A percentile compares a stretch with the other conserved stretches of the same genome.
phyloP scores from a whole-genome alignment of 2,888 invertebrate genomes.

The Phytoseiulus persimilis region DNA sequence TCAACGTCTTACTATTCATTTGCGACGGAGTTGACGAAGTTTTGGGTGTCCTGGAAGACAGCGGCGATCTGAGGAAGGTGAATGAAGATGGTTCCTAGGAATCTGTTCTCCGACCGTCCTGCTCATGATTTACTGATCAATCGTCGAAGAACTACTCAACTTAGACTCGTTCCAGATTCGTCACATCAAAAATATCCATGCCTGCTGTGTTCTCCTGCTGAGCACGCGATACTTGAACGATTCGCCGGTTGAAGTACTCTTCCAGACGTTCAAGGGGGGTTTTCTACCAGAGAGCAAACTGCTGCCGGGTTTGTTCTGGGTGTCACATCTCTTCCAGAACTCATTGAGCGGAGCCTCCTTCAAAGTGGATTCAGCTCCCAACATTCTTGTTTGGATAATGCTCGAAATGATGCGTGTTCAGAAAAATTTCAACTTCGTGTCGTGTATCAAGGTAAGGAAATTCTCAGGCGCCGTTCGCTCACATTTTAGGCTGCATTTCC shows the following conservation, averaged over 20 bases:
- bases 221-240: constrained; percentile 15
- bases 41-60: not conserved
- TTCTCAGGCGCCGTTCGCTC: too few relatives aligned
- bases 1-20: constrained; percentile 13
- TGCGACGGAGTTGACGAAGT: constrained; percentile 23
- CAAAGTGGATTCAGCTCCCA: constrained; percentile 9
- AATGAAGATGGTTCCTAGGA: not conserved
- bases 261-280: constrained; percentile 32
- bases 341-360: constrained; percentile 14
- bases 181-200: constrained; percentile 26
- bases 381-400: constrained; percentile 29
- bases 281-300: not conserved
- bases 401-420: constrained; percentile 36
- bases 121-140: too few relatives aligned
- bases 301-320: constrained; percentile 20
- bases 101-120: not conserved
- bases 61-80: constrained; percentile 13
- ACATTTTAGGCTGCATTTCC: too few relatives aligned
- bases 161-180: not conserved
- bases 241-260: not conserved
- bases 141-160: too few relatives aligned
- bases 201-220: constrained; percentile 17
- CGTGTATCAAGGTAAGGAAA: constrained; percentile 6
- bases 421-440: constrained; percentile 7
- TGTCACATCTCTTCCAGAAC: constrained; percentile 35